Base-by-base conservation (phyloP, 2,888 invertebrate genomes). In the Ligdia adustata region DNA sequence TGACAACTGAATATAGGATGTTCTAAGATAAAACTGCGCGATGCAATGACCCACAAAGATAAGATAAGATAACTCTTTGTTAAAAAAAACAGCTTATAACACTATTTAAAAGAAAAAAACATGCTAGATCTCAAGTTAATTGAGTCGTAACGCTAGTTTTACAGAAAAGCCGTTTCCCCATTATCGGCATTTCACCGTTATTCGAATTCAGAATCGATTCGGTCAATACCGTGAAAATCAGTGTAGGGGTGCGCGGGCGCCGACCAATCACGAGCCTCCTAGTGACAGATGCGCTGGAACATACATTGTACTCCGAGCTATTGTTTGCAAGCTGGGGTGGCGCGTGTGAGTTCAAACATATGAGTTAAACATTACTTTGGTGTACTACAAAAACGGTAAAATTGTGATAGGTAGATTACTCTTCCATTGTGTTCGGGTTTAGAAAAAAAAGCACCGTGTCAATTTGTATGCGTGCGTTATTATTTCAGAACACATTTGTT, bases 221-320 rank as follows among this genome's bases (percentile, higher is more conserved):
- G 73, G 72, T 77, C 73, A 74, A 64, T 66, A 69, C 75, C 70
- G 74, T 82, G 77, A 66, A 87, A 88, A 89, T 89, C 88, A 70
- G 79, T 75, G 79, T 75, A 46, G 65, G 85, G 84, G 87, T 82
- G 84, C 79, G 79, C 69, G 63, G 65, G 60, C 64, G 34, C 41
- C 64, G 62, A 65, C 85, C 83, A 84, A 83, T 83, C 77, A 69
- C 66, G 57, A 37, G 42, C 46, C 55, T 9, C 50, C 50, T 24
- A 43, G 59, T 52, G 82, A 79, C 89, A 90, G 89, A 90, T 89
- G 89, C 87, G 80, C 79, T 65, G 63, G 73, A 79, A 72, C 58
- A 56, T 58, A 73, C 60, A 83, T 88, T 88, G 85, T 87, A 63
- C 60, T 71, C 56, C 50, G 18, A 55, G 57, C 79, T 64, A 79